Base-by-base conservation (phyloP, 2,113 vertebrate genomes). In the Ammodytes dubius region DNA sequence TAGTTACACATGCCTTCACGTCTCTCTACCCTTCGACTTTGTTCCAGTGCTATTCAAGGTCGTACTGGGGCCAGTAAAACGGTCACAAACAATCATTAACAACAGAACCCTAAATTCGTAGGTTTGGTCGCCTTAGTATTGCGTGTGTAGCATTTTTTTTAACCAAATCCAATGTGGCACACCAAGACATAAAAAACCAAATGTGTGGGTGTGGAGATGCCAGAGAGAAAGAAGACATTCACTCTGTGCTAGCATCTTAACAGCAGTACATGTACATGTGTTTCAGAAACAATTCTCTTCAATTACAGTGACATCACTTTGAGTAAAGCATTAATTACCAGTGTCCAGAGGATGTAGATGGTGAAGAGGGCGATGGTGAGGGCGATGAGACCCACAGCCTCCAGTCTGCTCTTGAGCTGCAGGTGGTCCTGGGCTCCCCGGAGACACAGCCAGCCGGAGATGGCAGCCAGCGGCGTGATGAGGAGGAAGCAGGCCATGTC, bases 401-500 rank as follows among this genome's bases (percentile, higher is more conserved):
- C 97, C n/a, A 99, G 95, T 12, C 96, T 95, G 95, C 98, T 99
- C 89, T 98, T 98, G 84, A 98, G 97, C 60, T 98, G 97, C 83
- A 99, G 80, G 81, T 99, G 98, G 87, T 99, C 98, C 91, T 98
- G 98, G 85, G 98, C 98, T 0, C 98, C 98, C 0, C 97, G 96
- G 66, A 99, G 96, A 82, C 98, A 99, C 87, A 99, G 95, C 98
- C 98, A 99, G 85, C 98, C 98, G 0, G 97, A 99, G 93, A 99
- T 97, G 4, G 97, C 97, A 0, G 98, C 98, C 93, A 99, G 93
- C 0, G 98, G 98, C 0, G 98, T 99, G 81, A 99, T 99, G 94
- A 99, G 98, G 71, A 99, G 95, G 86, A 99, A 99, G 86, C 98
- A 99, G 74, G 98, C 97, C 97, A 98, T 97, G 94, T 99, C 98